These are phyloP conservation scores for Benthochromis sp. DNA, from an alignment of 2,113 vertebrate genomes.

Conservation along the genomic window DNA sequence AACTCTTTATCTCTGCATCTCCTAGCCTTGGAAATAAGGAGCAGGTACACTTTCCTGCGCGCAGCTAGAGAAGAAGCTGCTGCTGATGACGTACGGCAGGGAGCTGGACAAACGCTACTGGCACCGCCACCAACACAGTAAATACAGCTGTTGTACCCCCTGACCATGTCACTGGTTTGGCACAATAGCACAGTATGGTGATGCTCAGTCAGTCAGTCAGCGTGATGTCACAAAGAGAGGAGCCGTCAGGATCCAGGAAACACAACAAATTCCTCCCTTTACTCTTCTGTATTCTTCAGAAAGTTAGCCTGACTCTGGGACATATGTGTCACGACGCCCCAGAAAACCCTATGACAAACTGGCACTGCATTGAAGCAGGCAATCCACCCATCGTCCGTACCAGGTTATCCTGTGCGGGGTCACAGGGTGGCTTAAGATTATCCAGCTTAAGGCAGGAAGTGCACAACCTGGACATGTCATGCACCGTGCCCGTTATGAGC, in stretches of 20 bases:
- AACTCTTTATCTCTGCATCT: conserved; percentile 58
- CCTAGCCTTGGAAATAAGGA: conserved; percentile 55
- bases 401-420: background rate
- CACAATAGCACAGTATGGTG: conserved; percentile 15
- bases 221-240: background rate
- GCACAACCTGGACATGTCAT: background rate
- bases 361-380: background rate
- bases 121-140: conserved; percentile 35
- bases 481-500: background rate
- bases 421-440: background rate
- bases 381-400: background rate
- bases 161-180: conserved; percentile 34
- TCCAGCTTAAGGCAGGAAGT: background rate
- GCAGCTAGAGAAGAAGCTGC: background rate
- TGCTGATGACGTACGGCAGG: background rate
- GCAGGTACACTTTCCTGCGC: conserved; percentile 11
- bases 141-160: conserved; percentile 44
- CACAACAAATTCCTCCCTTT: background rate
- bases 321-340: background rate
- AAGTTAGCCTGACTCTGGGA: background rate
- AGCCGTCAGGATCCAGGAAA: background rate
- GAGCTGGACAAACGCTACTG: conserved; percentile 42
- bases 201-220: background rate
- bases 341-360: background rate
- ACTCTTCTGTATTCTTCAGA: background rate